Conservation (phyloP, 2,888 invertebrate genomes). For the Limulus polyphemus region DNA sequence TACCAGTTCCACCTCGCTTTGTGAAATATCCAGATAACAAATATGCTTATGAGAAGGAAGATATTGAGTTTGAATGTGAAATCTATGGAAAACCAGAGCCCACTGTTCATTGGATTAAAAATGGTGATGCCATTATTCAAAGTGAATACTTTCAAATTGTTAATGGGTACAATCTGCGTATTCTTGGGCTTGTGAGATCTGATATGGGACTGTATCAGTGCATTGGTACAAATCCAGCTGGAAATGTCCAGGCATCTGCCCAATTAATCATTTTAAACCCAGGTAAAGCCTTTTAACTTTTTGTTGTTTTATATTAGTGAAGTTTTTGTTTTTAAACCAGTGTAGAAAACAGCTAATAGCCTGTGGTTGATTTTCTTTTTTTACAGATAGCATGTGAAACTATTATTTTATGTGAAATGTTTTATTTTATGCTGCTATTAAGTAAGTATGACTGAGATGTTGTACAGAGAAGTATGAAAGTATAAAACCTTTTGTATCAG, state of each 20-base stretch:
- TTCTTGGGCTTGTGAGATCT: conserved; percentile 70
- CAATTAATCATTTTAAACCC: conserved; percentile 59
- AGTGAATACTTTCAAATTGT: conserved; percentile 71
- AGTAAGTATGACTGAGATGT: too few relatives aligned
- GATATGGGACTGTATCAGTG: conserved; percentile 96
- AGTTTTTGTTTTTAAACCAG: too few relatives aligned
- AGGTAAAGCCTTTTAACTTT: conserved; percentile 44
- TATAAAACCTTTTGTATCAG: too few relatives aligned
- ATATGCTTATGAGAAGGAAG: conserved; percentile 63
- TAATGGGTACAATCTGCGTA: conserved; percentile 49
- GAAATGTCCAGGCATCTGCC: conserved; percentile 67
- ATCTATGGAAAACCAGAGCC: conserved; percentile 76
- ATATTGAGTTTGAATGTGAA: conserved; percentile 73
- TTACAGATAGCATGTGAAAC: too few relatives aligned
- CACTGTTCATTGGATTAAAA: conserved; percentile 74
- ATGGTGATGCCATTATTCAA: conserved; percentile 74
- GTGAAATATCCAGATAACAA: conserved; percentile 54
- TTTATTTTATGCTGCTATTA: too few relatives aligned
- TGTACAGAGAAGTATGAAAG: too few relatives aligned
- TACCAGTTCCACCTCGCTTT: conserved; percentile 61
- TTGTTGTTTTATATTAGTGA: too few relatives aligned
- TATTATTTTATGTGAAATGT: too few relatives aligned
- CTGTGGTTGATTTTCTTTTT: too few relatives aligned
- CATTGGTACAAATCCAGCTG: conserved; percentile 69
- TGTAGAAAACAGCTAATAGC: too few relatives aligned